phyloP scores from a whole-genome alignment of 1,140 invertebrate species.

The Solenopsis fugax region DNA sequence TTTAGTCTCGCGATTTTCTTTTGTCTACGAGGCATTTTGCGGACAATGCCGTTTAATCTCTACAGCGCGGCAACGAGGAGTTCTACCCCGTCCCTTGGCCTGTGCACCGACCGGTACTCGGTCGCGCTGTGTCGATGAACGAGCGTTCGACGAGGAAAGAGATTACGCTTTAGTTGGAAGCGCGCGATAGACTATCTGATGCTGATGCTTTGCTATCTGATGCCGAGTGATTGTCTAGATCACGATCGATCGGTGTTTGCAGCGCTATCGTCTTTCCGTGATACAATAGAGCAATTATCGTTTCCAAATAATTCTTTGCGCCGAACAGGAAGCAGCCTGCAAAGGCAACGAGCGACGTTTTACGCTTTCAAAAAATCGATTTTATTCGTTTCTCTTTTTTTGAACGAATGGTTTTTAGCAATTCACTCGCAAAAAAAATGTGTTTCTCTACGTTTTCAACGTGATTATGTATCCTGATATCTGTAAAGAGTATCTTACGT shows the following conservation, averaged over 20 bases:
- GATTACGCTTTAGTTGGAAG: slow-evolving; percentile 56
- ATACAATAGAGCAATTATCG: slow-evolving; percentile 63
- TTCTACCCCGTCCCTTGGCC: slow-evolving; percentile 32
- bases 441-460: not conserved
- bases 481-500: slow-evolving; percentile 7
- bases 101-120: slow-evolving; percentile 41
- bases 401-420: not conserved
- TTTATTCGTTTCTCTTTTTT: slow-evolving; percentile 6
- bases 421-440: not conserved
- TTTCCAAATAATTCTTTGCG: slow-evolving; percentile 45
- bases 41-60: slow-evolving; percentile 72
- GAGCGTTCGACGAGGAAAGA: slow-evolving; percentile 58
- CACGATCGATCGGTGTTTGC: slow-evolving; percentile 63
- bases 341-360: slow-evolving; percentile 16
- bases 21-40: slow-evolving; percentile 71
- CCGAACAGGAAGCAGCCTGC: slow-evolving; percentile 19
- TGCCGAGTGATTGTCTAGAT: slow-evolving; percentile 60
- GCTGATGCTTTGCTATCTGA: slow-evolving; percentile 53
- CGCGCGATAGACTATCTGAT: slow-evolving; percentile 51
- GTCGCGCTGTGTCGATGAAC: slow-evolving; percentile 67
- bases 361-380: slow-evolving; percentile 54
- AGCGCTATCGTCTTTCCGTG: slow-evolving; percentile 45
- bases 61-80: slow-evolving; percentile 51
- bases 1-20: slow-evolving; percentile 70
- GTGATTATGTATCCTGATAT: slow-evolving; percentile 7